A percentile compares a stretch with the other conserved stretches of the same genome.
phyloP scores from a whole-genome alignment of 2,113 vertebrate species.

The Lathamus discolor region DNA sequence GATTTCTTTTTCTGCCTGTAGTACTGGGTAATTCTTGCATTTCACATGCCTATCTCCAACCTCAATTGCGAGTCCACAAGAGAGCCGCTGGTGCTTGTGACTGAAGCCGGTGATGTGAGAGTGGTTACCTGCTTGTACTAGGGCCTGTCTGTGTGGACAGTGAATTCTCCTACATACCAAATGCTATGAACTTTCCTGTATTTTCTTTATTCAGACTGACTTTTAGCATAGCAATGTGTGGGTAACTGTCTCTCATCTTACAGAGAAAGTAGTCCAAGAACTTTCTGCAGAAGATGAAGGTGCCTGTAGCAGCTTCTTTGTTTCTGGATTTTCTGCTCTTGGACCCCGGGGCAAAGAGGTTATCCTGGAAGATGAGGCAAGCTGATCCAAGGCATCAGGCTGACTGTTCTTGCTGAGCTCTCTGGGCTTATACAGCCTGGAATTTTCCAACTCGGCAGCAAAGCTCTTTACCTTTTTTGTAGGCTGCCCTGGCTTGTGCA shows the following conservation, averaged over 20 bases:
- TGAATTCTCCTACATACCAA: neutral
- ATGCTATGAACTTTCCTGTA: neutral
- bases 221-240: neutral
- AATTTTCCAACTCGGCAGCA: slow-evolving; percentile 27
- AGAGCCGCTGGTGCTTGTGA: neutral
- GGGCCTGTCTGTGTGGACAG: neutral
- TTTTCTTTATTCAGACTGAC: neutral
- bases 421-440: accelerated
- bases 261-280: neutral
- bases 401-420: accelerated
- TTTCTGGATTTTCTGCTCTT: neutral
- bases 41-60: neutral
- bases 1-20: neutral
- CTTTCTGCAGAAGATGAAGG: neutral
- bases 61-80: neutral
- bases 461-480: neutral
- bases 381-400: neutral
- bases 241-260: neutral
- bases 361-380: neutral
- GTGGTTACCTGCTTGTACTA: neutral
- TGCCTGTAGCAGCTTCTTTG: neutral
- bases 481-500: neutral
- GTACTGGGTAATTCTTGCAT: neutral
- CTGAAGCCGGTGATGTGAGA: neutral
- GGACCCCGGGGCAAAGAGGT: neutral